These are phyloP conservation scores for Chaetorhynchus papuensis DNA, from an alignment of 2,113 vertebrate species.

Conservation along the genomic window DNA sequence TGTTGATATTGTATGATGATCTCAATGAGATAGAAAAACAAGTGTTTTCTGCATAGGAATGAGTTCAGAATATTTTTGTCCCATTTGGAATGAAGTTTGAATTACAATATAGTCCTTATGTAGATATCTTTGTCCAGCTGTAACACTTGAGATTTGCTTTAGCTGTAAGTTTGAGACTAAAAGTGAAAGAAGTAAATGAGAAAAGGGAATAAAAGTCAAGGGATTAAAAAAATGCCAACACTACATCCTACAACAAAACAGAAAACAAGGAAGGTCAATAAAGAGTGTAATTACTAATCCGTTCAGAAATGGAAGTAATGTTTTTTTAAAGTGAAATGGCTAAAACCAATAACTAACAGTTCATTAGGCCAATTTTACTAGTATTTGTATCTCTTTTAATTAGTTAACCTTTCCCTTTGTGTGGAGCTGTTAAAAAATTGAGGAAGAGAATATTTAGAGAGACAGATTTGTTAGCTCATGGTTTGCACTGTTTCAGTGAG, in stretches of 20 bases:
- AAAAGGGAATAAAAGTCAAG: neutral
- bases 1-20: slow-evolving; percentile 35
- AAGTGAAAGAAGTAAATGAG: neutral
- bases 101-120: neutral
- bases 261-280: slow-evolving; percentile 45
- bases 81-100: neutral
- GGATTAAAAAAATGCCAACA: neutral
- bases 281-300: slow-evolving; percentile 58
- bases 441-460: slow-evolving; percentile 67
- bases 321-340: slow-evolving; percentile 53
- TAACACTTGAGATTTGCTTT: neutral
- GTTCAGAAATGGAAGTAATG: slow-evolving; percentile 58
- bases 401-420: slow-evolving; percentile 71
- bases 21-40: slow-evolving; percentile 24
- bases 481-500: slow-evolving; percentile 73
- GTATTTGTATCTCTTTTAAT: slow-evolving; percentile 72
- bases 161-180: neutral
- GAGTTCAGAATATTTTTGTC: neutral
- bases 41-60: slow-evolving; percentile 30
- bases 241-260: neutral
- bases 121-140: slow-evolving; percentile 13
- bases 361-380: slow-evolving; percentile 61
- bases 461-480: slow-evolving; percentile 59
- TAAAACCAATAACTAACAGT: slow-evolving; percentile 63
- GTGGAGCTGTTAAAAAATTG: slow-evolving; percentile 72